These are phyloP conservation scores for Ectemnius continuus DNA, from an alignment of 2,888 invertebrate species.

Conservation along the genomic window DNA sequence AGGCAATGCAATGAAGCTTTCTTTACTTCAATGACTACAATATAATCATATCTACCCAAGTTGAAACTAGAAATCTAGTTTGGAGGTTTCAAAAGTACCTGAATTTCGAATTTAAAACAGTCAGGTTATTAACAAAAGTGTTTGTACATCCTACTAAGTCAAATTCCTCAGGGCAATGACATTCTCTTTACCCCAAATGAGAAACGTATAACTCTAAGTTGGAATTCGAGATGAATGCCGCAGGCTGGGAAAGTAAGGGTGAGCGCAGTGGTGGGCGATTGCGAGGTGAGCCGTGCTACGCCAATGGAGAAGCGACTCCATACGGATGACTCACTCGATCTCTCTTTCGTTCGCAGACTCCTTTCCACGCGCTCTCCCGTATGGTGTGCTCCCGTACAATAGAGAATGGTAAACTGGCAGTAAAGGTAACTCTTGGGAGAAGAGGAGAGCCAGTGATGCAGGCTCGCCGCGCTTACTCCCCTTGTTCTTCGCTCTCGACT, in stretches of 20 bases:
- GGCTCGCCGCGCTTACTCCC: slow-evolving; percentile 40
- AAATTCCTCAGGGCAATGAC: too few relatives aligned
- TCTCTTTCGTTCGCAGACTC: slow-evolving; percentile 60
- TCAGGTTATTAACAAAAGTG: too few relatives aligned
- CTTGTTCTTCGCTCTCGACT: slow-evolving; percentile 45
- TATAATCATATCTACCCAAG: too few relatives aligned
- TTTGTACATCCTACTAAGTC: too few relatives aligned
- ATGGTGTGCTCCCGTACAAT: slow-evolving; percentile 63
- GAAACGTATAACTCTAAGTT: too few relatives aligned
- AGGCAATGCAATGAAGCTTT: too few relatives aligned
- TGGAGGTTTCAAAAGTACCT: too few relatives aligned
- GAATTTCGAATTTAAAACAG: too few relatives aligned
- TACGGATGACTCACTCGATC: slow-evolving; percentile 67
- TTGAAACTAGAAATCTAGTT: too few relatives aligned
- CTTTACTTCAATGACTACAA: too few relatives aligned
- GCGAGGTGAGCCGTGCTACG: slow-evolving; percentile 37
- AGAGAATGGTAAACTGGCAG: slow-evolving; percentile 67
- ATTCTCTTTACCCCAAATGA: too few relatives aligned
- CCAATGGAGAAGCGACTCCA: slow-evolving; percentile 48
- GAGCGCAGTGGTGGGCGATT: background rate
- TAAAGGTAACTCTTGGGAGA: slow-evolving; percentile 69
- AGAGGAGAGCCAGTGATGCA: slow-evolving; percentile 46
- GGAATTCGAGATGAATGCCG: background rate
- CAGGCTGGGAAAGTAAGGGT: background rate
- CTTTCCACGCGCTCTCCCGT: slow-evolving; percentile 59